Evolutionary conservation across 2,888 invertebrate genomes (phyloP), one percentile per base, ranked within the genome.

Genomic region (Oxycera nigricornis): DNA sequence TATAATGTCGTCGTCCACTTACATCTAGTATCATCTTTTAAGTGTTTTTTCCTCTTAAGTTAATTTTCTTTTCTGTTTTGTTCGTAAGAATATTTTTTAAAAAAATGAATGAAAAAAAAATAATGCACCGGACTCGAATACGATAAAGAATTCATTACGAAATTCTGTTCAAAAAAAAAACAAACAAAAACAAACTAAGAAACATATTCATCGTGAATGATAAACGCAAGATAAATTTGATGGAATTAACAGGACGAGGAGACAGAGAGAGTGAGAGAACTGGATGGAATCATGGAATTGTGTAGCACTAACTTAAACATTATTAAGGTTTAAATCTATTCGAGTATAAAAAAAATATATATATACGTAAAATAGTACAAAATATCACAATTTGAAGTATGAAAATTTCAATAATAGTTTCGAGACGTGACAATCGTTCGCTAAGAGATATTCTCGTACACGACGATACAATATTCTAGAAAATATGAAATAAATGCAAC

Each of bases 321-420:
- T 46, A 46, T 46, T n/a, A n/a, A 46, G 17, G 17, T 7, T 35
- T 46, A 11, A n/a, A 46, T 46, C 3, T 7, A 14, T 46, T n/a
- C n/a, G 30, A 28, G 9, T 30, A 59, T 59, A 59, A 28, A 59
- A 59, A 55, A 24, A 50, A 50, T 14, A 14, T 50, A 14, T 14
- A 39, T 35, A 46, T 17, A 17, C 46, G 22, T 3, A 59, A 59
- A 59, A 59, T 59, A 59, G 59, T 28, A 59, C n/a, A 59, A 59
- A 59, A 59, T 59, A 59, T 59, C 59, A 59, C 59, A 59, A 59
- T 59, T 30, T 4, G 30, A 59, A 30, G 24, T 59, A 59, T 59
- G 28, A 28, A 59, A 59, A 59, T n/a, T n/a, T n/a, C n/a, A n/a
- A n/a, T n/a, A n/a, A n/a, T n/a, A n/a, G n/a, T n/a, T n/a, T n/a